Conservation (phyloP, 2,797 vertebrate species). For the Linurgus olivaceus region DNA sequence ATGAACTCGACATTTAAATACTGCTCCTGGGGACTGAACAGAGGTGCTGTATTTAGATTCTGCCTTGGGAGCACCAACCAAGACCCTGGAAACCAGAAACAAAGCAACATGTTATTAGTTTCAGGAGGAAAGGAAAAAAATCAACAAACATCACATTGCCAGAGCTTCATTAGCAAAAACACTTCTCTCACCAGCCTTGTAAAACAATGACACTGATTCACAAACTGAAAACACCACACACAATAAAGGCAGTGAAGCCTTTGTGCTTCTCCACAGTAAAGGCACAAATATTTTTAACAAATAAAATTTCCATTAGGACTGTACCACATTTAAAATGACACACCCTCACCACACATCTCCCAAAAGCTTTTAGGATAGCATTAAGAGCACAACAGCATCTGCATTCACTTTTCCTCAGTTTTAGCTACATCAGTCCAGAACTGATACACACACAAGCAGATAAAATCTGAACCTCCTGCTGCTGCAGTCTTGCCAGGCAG, state of each 20-base stretch:
- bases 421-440: neutral
- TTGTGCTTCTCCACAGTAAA: neutral
- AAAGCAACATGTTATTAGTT: conserved; percentile 6
- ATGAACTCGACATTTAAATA: conserved; percentile 94
- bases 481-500: neutral
- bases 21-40: conserved; percentile 89
- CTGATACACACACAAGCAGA: neutral
- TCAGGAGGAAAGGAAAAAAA: neutral
- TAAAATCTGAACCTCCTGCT: neutral
- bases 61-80: conserved; percentile 93
- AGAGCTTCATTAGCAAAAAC: neutral
- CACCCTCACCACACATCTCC: neutral
- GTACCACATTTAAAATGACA: neutral
- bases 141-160: neutral
- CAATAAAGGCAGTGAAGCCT: neutral
- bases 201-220: neutral
- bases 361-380: neutral
- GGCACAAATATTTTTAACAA: neutral
- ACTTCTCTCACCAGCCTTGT: neutral
- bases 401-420: neutral
- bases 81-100: conserved; percentile 81
- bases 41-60: conserved; percentile 92
- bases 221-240: neutral
- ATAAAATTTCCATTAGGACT: neutral
- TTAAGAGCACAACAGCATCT: neutral